phyloP scores from a whole-genome alignment of 2,888 invertebrate genomes.

The Scaptomyza caliginosa region DNA sequence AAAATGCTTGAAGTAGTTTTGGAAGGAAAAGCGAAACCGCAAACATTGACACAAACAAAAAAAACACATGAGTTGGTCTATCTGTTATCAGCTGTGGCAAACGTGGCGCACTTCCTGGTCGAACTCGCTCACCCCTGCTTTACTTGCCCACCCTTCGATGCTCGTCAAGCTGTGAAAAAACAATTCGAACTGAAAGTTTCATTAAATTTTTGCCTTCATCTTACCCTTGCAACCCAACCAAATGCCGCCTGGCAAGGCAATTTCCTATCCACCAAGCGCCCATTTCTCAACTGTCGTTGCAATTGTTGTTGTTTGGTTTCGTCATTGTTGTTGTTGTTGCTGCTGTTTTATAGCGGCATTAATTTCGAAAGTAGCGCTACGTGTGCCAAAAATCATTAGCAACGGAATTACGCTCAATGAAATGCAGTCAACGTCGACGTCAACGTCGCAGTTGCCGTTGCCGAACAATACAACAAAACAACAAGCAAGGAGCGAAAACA shows the following conservation, averaged over 20 bases:
- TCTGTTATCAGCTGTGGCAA: constrained; percentile 65
- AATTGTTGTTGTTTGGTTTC: constrained; percentile 12
- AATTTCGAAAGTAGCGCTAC: constrained; percentile 79
- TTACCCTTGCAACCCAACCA: background rate
- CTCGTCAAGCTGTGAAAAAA: constrained; percentile 60
- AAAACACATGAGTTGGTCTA: constrained; percentile 37
- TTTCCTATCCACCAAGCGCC: constrained; percentile 71
- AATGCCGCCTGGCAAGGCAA: constrained; percentile 61
- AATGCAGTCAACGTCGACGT: constrained; percentile 69
- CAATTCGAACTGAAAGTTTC: constrained; percentile 75
- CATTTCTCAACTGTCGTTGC: constrained; percentile 74
- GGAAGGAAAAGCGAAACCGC: constrained; percentile 60
- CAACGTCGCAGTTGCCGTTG: constrained; percentile 10
- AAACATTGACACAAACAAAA: constrained; percentile 40
- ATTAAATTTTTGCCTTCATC: constrained; percentile 58
- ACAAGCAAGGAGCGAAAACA: constrained; percentile 21
- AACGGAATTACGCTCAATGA: constrained; percentile 82
- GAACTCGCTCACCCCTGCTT: background rate
- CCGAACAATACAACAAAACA: constrained; percentile 18
- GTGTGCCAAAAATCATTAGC: constrained; percentile 83
- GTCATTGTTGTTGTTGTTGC: constrained; percentile 26
- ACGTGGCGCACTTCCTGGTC: constrained; percentile 70
- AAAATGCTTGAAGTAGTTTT: background rate
- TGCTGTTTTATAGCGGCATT: constrained; percentile 76
- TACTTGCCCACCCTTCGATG: background rate